These are phyloP conservation scores for Caenorhabditis afra DNA, from an alignment of 2,888 invertebrate genomes.

Conservation along the genomic window DNA sequence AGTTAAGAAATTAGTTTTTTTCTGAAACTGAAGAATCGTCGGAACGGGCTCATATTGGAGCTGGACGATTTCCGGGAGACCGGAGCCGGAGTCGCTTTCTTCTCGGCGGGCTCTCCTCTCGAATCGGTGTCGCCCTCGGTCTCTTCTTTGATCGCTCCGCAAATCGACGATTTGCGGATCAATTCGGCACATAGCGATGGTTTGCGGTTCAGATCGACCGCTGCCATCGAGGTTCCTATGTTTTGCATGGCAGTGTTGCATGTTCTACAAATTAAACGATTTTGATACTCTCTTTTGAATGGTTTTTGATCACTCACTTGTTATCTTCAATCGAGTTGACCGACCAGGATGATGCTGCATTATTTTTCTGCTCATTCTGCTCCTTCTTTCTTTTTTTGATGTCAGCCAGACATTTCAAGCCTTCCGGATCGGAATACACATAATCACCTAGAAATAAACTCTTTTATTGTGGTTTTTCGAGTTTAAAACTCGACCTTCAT, in stretches of 20 bases:
- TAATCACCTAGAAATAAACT: too few relatives aligned
- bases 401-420: conserved; percentile 35
- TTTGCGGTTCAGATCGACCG: conserved; percentile 14
- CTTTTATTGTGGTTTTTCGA: too few relatives aligned
- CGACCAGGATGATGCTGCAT: conserved; percentile 17
- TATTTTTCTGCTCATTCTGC: not conserved
- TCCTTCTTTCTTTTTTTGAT: conserved; percentile 30
- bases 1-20: not conserved
- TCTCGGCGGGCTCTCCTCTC: conserved; percentile 30
- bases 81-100: conserved; percentile 4
- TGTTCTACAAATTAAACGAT: too few relatives aligned
- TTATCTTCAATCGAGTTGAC: conserved; percentile 23
- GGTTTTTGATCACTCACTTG: conserved; percentile 23
- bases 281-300: not conserved
- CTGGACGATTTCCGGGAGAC: conserved; percentile 13
- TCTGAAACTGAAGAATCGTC: conserved; percentile 34
- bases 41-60: conserved; percentile 38
- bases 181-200: conserved; percentile 24
- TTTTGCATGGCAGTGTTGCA: too few relatives aligned
- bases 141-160: conserved; percentile 49
- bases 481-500: too few relatives aligned
- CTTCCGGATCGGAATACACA: conserved; percentile 27
- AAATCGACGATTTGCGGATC: conserved; percentile 44
- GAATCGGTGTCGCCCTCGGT: conserved; percentile 48
- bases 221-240: conserved; percentile 11